Evolutionary conservation across 2,113 vertebrate species (phyloP).

Genomic region (Lagopus muta): DNA sequence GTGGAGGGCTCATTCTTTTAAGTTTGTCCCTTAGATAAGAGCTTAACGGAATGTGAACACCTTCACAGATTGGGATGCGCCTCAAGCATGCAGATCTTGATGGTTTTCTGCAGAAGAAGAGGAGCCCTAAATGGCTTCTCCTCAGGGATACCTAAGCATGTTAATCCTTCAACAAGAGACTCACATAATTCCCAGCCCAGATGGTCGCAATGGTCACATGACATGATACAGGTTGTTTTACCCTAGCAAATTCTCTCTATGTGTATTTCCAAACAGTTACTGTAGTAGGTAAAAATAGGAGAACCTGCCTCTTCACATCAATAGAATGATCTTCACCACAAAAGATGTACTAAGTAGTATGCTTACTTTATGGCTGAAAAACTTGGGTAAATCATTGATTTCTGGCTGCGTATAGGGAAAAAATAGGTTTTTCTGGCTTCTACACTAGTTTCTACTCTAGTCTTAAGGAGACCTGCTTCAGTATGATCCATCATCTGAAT

Average conservation of each 20-base stretch:
- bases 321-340: background rate
- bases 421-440: background rate
- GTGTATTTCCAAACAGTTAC: background rate
- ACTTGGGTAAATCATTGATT: background rate
- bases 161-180: background rate
- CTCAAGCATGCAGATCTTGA: background rate
- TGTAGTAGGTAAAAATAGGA: background rate
- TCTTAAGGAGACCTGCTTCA: background rate
- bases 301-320: background rate
- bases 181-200: background rate
- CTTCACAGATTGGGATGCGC: background rate
- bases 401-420: background rate
- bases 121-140: background rate
- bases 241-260: background rate
- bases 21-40: background rate
- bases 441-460: background rate
- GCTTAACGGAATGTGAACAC: background rate
- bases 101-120: background rate
- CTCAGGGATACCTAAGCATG: background rate
- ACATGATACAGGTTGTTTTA: background rate
- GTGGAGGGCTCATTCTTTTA: background rate
- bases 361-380: background rate
- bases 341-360: background rate
- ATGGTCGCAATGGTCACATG: fast-evolving
- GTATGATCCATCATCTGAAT: background rate